Conservation (phyloP, 2,888 invertebrate genomes). For the Ophraella communa region DNA sequence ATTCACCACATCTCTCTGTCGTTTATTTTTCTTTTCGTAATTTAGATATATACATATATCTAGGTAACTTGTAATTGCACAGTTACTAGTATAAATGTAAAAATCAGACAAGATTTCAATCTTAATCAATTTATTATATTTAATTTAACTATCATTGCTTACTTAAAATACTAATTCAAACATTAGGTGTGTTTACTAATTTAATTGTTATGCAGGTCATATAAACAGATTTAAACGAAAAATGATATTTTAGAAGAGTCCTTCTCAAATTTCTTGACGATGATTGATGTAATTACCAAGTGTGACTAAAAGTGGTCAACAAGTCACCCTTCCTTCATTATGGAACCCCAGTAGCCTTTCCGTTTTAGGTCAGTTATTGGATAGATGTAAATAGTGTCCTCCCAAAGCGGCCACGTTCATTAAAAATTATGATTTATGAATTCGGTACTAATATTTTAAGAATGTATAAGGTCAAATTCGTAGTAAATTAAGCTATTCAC, state of each 20-base stretch:
- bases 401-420: too few relatives aligned
- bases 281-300: constrained; percentile 20
- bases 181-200: not conserved
- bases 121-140: not conserved
- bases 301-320: constrained; percentile 24
- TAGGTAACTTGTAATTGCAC: not conserved
- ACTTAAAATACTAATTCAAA: not conserved
- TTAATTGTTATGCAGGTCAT: not conserved
- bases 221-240: constrained; percentile 2
- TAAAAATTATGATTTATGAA: too few relatives aligned
- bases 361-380: not conserved
- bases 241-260: constrained; percentile 6
- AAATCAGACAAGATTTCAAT: not conserved
- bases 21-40: too few relatives aligned
- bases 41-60: too few relatives aligned
- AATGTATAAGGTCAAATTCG: too few relatives aligned
- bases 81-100: not conserved
- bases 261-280: constrained; percentile 21
- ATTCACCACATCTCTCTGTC: too few relatives aligned
- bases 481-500: too few relatives aligned
- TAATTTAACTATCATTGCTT: not conserved
- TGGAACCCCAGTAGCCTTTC: not conserved
- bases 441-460: too few relatives aligned
- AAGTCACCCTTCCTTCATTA: constrained; percentile 22
- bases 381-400: not conserved